Evolutionary conservation across 2,113 vertebrate species (phyloP), one percentile per base, ranked within the genome.

Genomic region (Nycticebus coucang): DNA sequence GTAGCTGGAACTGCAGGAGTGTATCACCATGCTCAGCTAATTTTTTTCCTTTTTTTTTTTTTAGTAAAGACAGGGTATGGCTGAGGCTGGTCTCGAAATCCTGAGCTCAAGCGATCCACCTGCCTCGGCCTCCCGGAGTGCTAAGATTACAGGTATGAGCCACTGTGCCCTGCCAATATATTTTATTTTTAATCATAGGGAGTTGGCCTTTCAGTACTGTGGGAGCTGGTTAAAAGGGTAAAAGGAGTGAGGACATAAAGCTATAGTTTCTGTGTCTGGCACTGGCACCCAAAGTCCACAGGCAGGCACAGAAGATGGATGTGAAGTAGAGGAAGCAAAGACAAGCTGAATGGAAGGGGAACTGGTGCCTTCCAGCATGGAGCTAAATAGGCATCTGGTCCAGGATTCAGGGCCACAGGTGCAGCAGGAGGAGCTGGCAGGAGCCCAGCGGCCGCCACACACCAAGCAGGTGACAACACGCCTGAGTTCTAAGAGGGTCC

Each of bases 351-450:
- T 35, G 12, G 66, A 78, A 28, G 71, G 59, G 68, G 74, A 90
- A 24, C 41, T 69, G 50, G 22, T 21, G 13, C 55, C 35, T 94
- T 94, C 79, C 79, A 60, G 91, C 68, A 21, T 1, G 15, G 21
- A 80, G 75, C 74, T 93, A 80, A 93, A 53, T 60, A 45, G 1
- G 57, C 59, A 37, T 69, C 83, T 89, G 19, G 57, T 30, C 79
- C 89, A 87, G 71, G 66, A 55, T n/a, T 69, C 68, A 37, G 69
- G 72, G 82, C 80, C 79, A 82, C 53, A 33, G 50, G 93, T 37
- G n/a, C 21, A 60, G 78, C 60, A 83, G 82, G 50, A 94, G 59
- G 62, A n/a, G 7, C 96, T 93, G 92, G 77, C 95, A 30, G 62
- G 72, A 80, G 12, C 74, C 91, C 82, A 28, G 62, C 4, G 41